These are phyloP conservation scores for Psix sp. DNA, from an alignment of 1,140 invertebrate species.

Conservation along the genomic window DNA sequence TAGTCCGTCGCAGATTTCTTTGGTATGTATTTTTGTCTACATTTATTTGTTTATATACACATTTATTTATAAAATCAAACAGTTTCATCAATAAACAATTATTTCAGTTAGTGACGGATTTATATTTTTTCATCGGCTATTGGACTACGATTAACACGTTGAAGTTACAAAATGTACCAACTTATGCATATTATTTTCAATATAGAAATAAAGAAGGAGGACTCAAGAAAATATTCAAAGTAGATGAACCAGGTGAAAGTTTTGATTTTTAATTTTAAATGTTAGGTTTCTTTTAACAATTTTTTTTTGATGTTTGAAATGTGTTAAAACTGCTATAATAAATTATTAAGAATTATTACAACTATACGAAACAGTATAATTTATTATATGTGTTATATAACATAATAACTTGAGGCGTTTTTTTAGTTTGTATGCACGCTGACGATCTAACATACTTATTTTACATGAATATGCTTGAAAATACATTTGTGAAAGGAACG, in stretches of 20 bases:
- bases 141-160: background rate
- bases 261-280: background rate
- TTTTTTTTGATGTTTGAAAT: background rate
- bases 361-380: too few relatives aligned
- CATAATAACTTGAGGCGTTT: background rate
- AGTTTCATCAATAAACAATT: background rate
- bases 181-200: background rate
- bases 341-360: too few relatives aligned
- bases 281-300: background rate
- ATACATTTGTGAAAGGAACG: background rate
- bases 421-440: background rate
- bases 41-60: background rate
- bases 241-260: background rate
- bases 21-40: background rate
- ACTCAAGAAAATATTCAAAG: background rate
- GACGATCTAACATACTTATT: background rate
- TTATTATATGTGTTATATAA: too few relatives aligned
- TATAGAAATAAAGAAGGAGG: background rate
- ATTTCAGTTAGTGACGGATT: background rate
- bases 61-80: background rate
- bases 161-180: background rate
- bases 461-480: background rate
- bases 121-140: background rate
- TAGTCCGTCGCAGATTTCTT: constrained; percentile 12
- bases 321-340: too few relatives aligned